Conservation (phyloP, 2,888 invertebrate genomes). For the Tridacna gigas region DNA sequence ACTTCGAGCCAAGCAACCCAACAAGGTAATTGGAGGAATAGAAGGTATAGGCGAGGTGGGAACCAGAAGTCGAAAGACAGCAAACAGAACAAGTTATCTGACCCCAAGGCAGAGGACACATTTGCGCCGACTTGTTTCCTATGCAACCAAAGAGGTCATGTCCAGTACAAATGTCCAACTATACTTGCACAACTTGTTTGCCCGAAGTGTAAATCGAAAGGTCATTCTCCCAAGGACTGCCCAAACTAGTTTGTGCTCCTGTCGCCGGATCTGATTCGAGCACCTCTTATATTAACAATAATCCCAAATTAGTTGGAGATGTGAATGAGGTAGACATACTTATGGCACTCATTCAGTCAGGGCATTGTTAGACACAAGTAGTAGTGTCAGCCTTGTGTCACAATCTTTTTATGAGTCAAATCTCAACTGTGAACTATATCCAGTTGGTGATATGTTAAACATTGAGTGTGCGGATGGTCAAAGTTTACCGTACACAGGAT, state of each 20-base stretch:
- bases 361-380: conserved; percentile 43
- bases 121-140: neutral
- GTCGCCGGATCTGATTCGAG: neutral
- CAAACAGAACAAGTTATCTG: neutral
- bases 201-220: neutral
- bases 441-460: conserved; percentile 25
- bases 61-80: neutral
- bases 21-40: neutral
- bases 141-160: neutral
- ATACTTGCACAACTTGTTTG: neutral
- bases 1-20: neutral
- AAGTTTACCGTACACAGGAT: conserved; percentile 32
- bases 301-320: conserved; percentile 34
- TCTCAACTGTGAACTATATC: neutral
- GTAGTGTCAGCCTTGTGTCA: conserved; percentile 32
- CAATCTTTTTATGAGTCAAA: conserved; percentile 20
- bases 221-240: neutral
- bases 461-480: conserved; percentile 52
- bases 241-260: no score
- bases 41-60: neutral
- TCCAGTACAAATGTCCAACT: neutral
- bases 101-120: neutral
- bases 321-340: conserved; percentile 14
- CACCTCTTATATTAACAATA: neutral
- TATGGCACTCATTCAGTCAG: neutral